Evolutionary conservation across 2,888 invertebrate genomes (phyloP), one percentile per base, ranked within the genome.

Genomic region (Drosophila recens): DNA sequence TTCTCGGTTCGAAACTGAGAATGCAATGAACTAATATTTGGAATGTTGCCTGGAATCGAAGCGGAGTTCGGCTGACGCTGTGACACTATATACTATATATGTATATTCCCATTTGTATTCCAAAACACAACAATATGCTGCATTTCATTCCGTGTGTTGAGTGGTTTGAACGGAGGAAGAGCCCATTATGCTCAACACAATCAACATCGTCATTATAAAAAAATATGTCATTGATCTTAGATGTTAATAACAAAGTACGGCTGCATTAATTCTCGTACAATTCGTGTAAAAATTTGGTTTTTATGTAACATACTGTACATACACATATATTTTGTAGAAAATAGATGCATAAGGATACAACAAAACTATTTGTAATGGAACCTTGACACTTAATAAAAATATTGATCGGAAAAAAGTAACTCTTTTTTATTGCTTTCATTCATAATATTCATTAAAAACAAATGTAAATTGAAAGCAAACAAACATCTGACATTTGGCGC

Each of bases 1-100:
- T 91, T 92, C 80, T 93, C 93, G 0, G 90, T 93, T n/a, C 90
- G 90, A 77, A 93, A 93, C 79, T 93, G 89, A 92, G 23, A 40
- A 52, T 36, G 6, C 27, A 8, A 20, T 30, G 40, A 11, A 59
- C 5, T 62, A 61, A 6, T 5, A 27, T 27, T 20, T 56, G 20
- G 34, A 51, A 43, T 30, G n/a, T 15, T 38, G 36, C 56, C 43
- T 56, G 45, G 40, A 45, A 45, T 57, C 30, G 42, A 34, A 43
- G 34, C 30, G 56, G 38, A 48, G 40, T 15, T 51, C 23, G 45
- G 45, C 40, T 53, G 62, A 36, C 56, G 67, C 40, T 58, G 20
- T 58, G 57, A 27, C 45, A 52, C 54, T 63, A 33, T 42, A 49
- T 53, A 48, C 42, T 56, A 43, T 45, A 54, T 66, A 45, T 69